Evolutionary conservation across 2,113 vertebrate species (phyloP).

Genomic region (Tinamus guttatus): DNA sequence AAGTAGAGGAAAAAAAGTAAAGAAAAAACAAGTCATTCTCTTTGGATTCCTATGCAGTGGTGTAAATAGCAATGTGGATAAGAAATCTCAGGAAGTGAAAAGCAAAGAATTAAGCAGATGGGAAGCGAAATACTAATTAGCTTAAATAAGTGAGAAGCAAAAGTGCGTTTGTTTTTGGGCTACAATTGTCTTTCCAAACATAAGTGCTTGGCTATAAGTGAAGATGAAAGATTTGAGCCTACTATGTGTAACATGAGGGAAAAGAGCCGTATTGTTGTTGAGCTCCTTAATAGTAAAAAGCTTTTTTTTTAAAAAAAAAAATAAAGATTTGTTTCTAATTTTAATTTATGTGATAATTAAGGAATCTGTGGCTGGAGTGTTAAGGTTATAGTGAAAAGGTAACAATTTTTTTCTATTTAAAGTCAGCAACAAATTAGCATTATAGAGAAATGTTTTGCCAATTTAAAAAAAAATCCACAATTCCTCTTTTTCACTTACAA

Average conservation of each 20-base stretch:
- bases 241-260: rapidly evolving
- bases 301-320: neutral
- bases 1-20: neutral
- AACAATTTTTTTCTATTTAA: neutral
- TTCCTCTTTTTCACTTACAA: neutral
- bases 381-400: neutral
- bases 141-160: neutral
- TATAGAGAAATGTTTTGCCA: neutral
- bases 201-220: neutral
- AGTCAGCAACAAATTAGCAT: neutral
- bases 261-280: neutral
- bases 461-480: neutral
- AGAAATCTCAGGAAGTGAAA: neutral
- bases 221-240: neutral
- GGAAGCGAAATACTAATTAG: neutral
- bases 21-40: neutral
- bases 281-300: neutral
- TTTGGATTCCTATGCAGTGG: neutral
- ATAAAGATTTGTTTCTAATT: neutral
- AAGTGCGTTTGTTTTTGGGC: neutral
- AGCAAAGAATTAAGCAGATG: neutral
- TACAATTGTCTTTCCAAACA: neutral
- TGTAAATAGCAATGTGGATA: neutral
- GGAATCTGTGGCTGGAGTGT: neutral
- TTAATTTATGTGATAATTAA: neutral